Base-by-base conservation (phyloP, 2,797 vertebrate genomes). In the Platyrinchus mystaceus region DNA sequence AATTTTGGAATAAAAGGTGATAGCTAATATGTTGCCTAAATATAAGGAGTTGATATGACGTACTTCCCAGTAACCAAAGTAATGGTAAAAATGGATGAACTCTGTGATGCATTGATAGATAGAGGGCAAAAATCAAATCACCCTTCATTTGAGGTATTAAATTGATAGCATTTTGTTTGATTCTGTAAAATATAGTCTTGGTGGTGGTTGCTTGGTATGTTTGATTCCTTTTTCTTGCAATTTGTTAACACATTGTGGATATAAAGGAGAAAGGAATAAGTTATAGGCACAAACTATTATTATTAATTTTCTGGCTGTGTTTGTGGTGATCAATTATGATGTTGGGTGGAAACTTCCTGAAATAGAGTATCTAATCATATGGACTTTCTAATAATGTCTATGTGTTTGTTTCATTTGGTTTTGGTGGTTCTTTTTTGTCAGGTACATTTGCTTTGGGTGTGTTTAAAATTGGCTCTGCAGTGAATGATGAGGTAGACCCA, bases 121-220 rank as follows among this genome's bases (percentile, higher is more conserved):
- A 63, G 10, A 73, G 32, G 46, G 8, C 58, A 91, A 81, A 92
- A 96, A 64, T 46, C 22, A 43, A 43, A 84, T 74, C 23, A 7
- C 49, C 23, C 53, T 93, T 91, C 32, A 39, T 86, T 47, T 67
- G 90, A 71, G 80, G 23, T 62, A 77, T 32, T 92, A 46, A 76
- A 70, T 68, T 30, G 34, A 22, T 93, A 85, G 24, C 26, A 7
- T 91, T 96, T 94, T 96, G 32, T 95, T 94, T 91, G 80, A 79
- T 92, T 93, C 41, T 81, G 22, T 87, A 73, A 81, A 94, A 81
- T 83, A 70, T 46, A 39, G 46, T 87, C 36, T 60, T 68, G 17
- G 14, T 78, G 64, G 39, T 36, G 47, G 52, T 96, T 83, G 52
- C 46, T 71, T 87, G 79, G 70, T 95, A 8, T 81, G 56, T 93